Conservation (phyloP, 2,888 invertebrate species). For the Heliconius ethilla region DNA sequence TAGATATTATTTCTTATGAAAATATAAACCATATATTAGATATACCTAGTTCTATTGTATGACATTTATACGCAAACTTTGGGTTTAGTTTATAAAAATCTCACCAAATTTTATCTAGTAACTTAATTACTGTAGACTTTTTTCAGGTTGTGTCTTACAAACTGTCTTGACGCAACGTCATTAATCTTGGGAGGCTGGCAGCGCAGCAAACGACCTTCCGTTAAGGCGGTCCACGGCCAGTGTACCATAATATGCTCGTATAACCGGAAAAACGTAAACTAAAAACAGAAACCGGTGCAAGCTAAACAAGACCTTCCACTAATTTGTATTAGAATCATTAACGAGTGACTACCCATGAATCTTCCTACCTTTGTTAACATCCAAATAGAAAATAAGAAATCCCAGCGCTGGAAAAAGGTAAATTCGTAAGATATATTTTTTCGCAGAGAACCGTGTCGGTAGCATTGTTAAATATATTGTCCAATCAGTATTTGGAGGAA, state of each 20-base stretch:
- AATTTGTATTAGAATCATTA: conserved; percentile 75
- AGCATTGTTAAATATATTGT: conserved; percentile 81
- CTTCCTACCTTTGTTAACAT: conserved; percentile 63
- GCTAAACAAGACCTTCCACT: conserved; percentile 73
- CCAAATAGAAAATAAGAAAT: conserved; percentile 76
- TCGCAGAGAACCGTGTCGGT: conserved; percentile 73
- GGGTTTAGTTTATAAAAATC: background rate
- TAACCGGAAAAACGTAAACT: conserved; percentile 62
- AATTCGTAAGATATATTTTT: conserved; percentile 75
- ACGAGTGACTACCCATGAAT: conserved; percentile 56
- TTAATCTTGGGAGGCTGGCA: conserved; percentile 79
- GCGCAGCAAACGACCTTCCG: conserved; percentile 80
- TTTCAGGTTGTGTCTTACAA: conserved; percentile 72
- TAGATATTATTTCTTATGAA: background rate
- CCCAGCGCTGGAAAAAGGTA: conserved; percentile 68
- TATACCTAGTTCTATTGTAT: background rate
- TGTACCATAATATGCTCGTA: conserved; percentile 75
- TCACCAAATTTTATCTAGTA: conserved; percentile 8
- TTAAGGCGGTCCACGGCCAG: conserved; percentile 77
- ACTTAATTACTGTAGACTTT: conserved; percentile 51
- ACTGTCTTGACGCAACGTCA: conserved; percentile 76
- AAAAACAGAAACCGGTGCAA: conserved; percentile 64
- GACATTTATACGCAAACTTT: background rate
- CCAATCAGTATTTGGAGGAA: conserved; percentile 77
- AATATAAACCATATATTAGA: background rate